Conservation (phyloP, 2,113 vertebrate genomes). For the Machaerirhynchus nigripectus region DNA sequence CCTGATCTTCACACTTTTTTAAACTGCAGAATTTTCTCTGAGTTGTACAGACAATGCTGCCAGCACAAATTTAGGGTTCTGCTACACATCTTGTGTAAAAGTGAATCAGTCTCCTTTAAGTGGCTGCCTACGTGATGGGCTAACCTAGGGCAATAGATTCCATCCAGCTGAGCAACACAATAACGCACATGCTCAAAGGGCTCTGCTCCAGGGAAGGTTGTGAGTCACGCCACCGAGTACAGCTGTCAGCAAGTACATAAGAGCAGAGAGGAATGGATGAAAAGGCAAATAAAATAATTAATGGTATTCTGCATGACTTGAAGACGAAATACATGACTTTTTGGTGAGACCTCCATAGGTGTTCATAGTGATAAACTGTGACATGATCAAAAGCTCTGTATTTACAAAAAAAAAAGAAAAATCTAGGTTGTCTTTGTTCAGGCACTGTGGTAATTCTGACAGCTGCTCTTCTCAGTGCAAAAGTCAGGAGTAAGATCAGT, state of each 20-base stretch:
- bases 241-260: constrained; percentile 6
- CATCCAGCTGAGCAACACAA: constrained; percentile 13
- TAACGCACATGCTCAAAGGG: background rate
- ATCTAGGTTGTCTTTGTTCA: background rate
- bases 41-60: background rate
- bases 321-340: background rate
- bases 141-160: constrained; percentile 31
- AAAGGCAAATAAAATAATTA: constrained; percentile 14
- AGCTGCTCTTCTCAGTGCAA: background rate
- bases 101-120: background rate
- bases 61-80: background rate
- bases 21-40: background rate
- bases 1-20: background rate
- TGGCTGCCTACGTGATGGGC: background rate
- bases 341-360: background rate
- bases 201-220: constrained; percentile 21
- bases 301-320: background rate
- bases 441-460: background rate
- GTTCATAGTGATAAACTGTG: background rate
- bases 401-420: background rate
- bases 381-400: background rate
- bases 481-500: background rate
- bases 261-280: background rate
- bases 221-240: background rate
- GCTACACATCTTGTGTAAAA: background rate